phyloP scores from a whole-genome alignment of 2,888 invertebrate species.

The Thecophora atra region DNA sequence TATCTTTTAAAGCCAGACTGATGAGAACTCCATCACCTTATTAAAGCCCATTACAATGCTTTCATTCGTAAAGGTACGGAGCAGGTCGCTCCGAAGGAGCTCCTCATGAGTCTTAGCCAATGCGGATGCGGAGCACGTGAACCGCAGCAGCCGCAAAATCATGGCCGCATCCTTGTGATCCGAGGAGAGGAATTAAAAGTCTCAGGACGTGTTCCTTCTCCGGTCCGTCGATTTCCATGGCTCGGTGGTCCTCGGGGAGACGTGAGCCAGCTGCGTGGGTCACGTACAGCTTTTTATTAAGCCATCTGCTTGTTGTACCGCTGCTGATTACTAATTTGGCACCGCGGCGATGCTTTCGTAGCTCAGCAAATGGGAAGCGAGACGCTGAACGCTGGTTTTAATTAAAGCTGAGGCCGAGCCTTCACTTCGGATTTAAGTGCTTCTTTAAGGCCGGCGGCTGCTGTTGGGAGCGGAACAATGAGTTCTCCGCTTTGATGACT shows the following conservation, averaged over 20 bases:
- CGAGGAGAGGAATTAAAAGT: constrained; percentile 19
- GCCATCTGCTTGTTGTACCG: constrained; percentile 57
- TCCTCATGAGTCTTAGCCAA: background rate
- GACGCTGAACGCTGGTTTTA: constrained; percentile 8
- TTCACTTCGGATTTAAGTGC: constrained; percentile 21
- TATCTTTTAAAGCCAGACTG: too few relatives aligned
- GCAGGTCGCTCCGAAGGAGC: background rate
- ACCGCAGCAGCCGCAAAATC: constrained; percentile 2
- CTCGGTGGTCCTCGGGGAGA: background rate
- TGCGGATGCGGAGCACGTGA: background rate
- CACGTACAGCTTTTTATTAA: constrained; percentile 64
- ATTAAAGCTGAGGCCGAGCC: constrained; percentile 12
- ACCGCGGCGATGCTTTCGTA: background rate
- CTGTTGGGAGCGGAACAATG: background rate
- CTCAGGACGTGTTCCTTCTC: constrained; percentile 28
- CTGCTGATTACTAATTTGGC: constrained; percentile 64
- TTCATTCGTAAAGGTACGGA: too few relatives aligned
- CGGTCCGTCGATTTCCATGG: constrained; percentile 3
- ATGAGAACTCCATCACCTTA: too few relatives aligned
- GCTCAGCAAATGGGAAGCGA: background rate
- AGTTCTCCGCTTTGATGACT: constrained; percentile 26
- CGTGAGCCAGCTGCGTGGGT: constrained; percentile 47
- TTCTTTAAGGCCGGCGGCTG: background rate
- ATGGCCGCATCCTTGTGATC: background rate
- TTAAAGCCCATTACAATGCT: too few relatives aligned